Conservation (phyloP, 2,797 vertebrate species). For the Heteromormyrus szaboi region DNA sequence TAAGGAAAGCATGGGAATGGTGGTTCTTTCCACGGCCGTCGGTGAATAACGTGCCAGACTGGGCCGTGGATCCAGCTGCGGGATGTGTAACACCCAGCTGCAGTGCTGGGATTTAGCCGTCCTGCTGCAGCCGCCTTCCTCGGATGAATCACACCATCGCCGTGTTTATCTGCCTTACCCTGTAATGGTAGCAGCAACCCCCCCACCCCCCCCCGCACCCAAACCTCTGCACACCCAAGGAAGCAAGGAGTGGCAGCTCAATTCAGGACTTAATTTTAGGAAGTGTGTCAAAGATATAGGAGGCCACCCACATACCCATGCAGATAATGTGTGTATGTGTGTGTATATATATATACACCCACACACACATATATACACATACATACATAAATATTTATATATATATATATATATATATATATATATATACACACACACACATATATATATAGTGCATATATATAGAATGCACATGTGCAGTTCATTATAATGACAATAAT, state of each 20-base stretch:
- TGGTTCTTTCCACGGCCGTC: not conserved
- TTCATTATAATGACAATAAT: not conserved
- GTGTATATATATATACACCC: not conserved
- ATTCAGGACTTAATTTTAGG: not conserved
- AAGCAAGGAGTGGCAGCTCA: not conserved
- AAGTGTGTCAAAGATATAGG: not conserved
- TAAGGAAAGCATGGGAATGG: not conserved
- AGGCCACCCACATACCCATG: conserved; percentile 7
- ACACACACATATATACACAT: not conserved
- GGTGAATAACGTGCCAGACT: not conserved
- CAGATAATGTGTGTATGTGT: not conserved
- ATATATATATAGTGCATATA: not conserved
- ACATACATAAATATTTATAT: not conserved
- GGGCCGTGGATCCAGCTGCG: not conserved
- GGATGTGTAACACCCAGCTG: not conserved
- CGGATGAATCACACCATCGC: not conserved
- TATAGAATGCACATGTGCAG: not conserved
- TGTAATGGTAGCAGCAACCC: not conserved
- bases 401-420: not conserved
- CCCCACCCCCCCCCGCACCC: not conserved
- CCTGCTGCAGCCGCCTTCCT: not conserved
- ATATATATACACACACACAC: not conserved
- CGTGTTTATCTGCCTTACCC: not conserved
- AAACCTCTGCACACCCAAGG: not conserved
- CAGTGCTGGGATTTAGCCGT: not conserved